Evolutionary conservation across 2,888 invertebrate species (phyloP).

Genomic region (Pemphredon lugubris): DNA sequence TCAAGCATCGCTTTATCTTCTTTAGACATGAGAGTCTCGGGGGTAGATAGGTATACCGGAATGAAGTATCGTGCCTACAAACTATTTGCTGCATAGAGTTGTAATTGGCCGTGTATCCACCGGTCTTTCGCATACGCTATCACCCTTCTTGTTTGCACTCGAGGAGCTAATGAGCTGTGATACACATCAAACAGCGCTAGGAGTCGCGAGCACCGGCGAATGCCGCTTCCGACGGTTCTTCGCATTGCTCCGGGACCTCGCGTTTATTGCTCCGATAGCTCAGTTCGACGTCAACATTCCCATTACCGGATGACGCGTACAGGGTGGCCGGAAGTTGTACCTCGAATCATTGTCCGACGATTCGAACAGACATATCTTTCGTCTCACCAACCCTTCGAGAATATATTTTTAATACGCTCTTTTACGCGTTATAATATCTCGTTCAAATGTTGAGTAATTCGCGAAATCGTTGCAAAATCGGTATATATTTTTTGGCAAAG

Average conservation of each 20-base stretch:
- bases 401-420: too few relatives aligned
- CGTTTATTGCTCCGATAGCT: slow-evolving; percentile 44
- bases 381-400: too few relatives aligned
- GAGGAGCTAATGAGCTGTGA: slow-evolving; percentile 79
- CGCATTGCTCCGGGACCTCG: slow-evolving; percentile 43
- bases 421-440: too few relatives aligned
- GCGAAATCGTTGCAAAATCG: too few relatives aligned
- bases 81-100: slow-evolving; percentile 79
- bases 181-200: slow-evolving; percentile 78
- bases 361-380: too few relatives aligned
- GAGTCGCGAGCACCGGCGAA: slow-evolving; percentile 53
- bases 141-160: slow-evolving; percentile 74
- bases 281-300: too few relatives aligned
- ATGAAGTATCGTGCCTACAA: slow-evolving; percentile 73
- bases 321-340: too few relatives aligned
- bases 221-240: slow-evolving; percentile 64
- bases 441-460: too few relatives aligned
- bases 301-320: too few relatives aligned
- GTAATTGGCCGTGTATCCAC: slow-evolving; percentile 78
- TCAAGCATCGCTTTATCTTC: slow-evolving; percentile 44
- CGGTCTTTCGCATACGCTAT: slow-evolving; percentile 69
- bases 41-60: slow-evolving; percentile 50
- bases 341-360: too few relatives aligned
- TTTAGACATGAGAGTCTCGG: slow-evolving; percentile 15
- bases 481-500: too few relatives aligned